Evolutionary conservation across 1,140 invertebrate species (phyloP).

Genomic region (Psix sp.): DNA sequence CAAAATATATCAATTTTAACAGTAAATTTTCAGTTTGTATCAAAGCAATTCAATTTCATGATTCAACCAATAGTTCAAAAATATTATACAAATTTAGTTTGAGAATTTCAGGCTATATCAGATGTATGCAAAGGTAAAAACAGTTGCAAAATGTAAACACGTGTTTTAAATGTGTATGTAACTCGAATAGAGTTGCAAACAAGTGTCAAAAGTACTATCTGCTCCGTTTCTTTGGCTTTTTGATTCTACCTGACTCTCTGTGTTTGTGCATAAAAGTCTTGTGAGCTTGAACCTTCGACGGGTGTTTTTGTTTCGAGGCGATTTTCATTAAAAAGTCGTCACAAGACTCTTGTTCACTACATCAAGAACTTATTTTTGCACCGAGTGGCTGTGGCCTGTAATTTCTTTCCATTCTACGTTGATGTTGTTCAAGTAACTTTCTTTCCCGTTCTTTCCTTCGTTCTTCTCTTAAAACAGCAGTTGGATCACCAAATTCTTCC

Average conservation of each 20-base stretch:
- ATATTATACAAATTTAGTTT: no score
- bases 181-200: not conserved
- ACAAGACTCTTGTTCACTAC: slow-evolving; percentile 15
- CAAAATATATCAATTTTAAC: no score
- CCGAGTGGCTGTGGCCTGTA: slow-evolving; percentile 71
- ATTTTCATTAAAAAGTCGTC: slow-evolving; percentile 10
- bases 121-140: no score
- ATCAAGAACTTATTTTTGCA: slow-evolving; percentile 74
- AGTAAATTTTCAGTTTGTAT: no score
- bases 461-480: slow-evolving; percentile 73
- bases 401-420: slow-evolving; percentile 73
- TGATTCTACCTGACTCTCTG: slow-evolving; percentile 30
- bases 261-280: slow-evolving; percentile 36
- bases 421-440: slow-evolving; percentile 75
- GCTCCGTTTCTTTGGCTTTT: slow-evolving; percentile 41
- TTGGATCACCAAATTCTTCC: slow-evolving; percentile 73
- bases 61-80: no score
- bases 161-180: not conserved
- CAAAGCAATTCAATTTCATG: no score
- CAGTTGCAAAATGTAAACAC: no score
- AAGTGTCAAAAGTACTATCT: slow-evolving; percentile 19
- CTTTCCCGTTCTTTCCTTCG: slow-evolving; percentile 74
- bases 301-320: slow-evolving; percentile 37
- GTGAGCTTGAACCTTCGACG: slow-evolving; percentile 22
- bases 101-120: no score